Evolutionary conservation across 2,888 invertebrate species (phyloP).

Genomic region (Drosophila formosana): DNA sequence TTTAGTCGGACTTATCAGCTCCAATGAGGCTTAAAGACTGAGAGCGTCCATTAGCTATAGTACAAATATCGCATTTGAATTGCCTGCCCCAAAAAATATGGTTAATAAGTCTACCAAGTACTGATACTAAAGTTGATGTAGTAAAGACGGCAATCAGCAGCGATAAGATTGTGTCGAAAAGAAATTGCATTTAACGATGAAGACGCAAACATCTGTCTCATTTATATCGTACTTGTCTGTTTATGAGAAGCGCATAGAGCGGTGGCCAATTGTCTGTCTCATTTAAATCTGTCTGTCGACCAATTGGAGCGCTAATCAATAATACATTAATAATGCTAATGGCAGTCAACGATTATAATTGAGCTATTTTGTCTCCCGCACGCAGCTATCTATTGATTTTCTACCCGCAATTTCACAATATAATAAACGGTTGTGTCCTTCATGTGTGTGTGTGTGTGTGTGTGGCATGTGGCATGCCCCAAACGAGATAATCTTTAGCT

Average conservation of each 20-base stretch:
- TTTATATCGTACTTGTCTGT: background rate
- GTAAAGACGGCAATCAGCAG: constrained; percentile 2
- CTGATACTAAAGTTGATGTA: constrained; percentile 1
- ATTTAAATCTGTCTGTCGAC: too few species aligned
- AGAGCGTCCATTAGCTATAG: background rate
- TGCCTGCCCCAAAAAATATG: background rate
- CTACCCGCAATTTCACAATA: constrained; percentile 12
- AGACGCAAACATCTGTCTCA: constrained; percentile 7
- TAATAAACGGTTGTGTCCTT: constrained; percentile 20
- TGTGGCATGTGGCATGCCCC: constrained; percentile 1
- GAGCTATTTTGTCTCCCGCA: background rate
- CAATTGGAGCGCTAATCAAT: constrained; percentile 7
- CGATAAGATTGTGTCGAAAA: constrained; percentile 15
- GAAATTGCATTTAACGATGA: constrained; percentile 27
- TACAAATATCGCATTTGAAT: background rate
- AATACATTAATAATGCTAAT: constrained; percentile 20
- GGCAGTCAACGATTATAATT: constrained; percentile 4
- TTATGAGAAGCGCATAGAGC: background rate
- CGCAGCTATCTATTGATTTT: constrained; percentile 34
- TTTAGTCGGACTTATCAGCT: constrained; percentile 1
- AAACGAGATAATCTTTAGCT: constrained; percentile 7
- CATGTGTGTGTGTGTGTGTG: constrained; percentile 1
- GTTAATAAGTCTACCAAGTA: constrained; percentile 4
- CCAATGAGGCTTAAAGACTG: background rate
- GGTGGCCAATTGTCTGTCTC: background rate